Percentiles rank a stretch among this genome's conserved stretches.
Conservation (phyloP, 2,113 vertebrate species). For the Saiga tatarica region DNA sequence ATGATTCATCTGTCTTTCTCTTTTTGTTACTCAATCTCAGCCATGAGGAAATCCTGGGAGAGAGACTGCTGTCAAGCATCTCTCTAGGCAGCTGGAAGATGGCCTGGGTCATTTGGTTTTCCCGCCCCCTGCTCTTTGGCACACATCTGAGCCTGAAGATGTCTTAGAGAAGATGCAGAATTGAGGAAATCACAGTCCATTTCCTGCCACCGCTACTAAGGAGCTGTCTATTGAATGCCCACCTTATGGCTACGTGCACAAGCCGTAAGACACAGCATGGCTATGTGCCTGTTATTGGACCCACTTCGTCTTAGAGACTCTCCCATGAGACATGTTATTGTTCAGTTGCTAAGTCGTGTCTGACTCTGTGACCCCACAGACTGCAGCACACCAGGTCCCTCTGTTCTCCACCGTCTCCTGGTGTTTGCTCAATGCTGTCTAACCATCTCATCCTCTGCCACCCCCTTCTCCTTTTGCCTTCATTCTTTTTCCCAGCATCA, state of each 20-base stretch:
- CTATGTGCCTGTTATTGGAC: not conserved
- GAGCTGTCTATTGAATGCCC: rapidly evolving
- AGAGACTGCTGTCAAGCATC: not conserved
- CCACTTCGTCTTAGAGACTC: not conserved
- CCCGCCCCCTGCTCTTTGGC: rapidly evolving
- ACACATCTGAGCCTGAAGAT: not conserved
- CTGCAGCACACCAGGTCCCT: not conserved
- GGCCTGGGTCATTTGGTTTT: not conserved
- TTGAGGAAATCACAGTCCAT: not conserved
- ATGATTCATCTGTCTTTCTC: not conserved
- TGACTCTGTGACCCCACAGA: not conserved
- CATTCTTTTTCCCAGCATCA: not conserved
- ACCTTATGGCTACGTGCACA: rapidly evolving
- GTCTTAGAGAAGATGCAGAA: not conserved
- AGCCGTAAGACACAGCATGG: rapidly evolving
- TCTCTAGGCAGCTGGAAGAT: not conserved
- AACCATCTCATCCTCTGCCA: not conserved
- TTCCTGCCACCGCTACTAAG: not conserved
- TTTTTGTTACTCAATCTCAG: not conserved
- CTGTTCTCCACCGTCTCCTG: not conserved
- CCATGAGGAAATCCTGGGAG: not conserved
- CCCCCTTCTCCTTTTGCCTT: not conserved
- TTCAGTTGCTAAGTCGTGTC: not conserved
- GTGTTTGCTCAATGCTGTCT: not conserved
- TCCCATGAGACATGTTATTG: not conserved